phyloP scores from a whole-genome alignment of 2,888 invertebrate genomes.

The Yponomeuta sedellus region DNA sequence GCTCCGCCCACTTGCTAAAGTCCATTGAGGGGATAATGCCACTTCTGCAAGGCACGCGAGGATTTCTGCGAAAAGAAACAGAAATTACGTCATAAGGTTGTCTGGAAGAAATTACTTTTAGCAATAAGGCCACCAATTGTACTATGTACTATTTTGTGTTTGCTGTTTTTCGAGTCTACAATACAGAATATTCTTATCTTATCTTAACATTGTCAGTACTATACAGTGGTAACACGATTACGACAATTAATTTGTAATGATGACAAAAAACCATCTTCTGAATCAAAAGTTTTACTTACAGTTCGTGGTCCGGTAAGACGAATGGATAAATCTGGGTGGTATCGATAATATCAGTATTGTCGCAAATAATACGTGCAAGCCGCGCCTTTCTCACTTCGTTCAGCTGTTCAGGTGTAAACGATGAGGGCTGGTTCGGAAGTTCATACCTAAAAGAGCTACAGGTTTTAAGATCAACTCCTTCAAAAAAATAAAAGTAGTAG shows the following conservation, averaged over 20 bases:
- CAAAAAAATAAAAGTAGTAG: not conserved
- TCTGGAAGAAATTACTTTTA: too few species aligned
- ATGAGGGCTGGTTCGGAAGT: constrained; percentile 92
- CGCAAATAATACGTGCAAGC: constrained; percentile 90
- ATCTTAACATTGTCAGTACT: too few species aligned
- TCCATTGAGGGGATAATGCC: constrained; percentile 92
- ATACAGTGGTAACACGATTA: too few species aligned
- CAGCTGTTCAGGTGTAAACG: constrained; percentile 91
- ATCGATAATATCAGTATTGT: constrained; percentile 94
- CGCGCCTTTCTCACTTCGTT: constrained; percentile 88
- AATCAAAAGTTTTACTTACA: constrained; percentile 78
- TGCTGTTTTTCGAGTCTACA: too few species aligned
- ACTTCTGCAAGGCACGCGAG: constrained; percentile 93
- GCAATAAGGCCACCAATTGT: too few species aligned
- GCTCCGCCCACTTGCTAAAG: constrained; percentile 93
- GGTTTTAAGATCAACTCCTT: not conserved
- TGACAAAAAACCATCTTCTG: too few species aligned
- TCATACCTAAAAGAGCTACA: constrained; percentile 80
- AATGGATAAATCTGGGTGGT: constrained; percentile 94
- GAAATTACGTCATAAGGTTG: too few species aligned
- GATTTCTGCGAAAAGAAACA: constrained; percentile 81
- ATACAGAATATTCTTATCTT: too few species aligned
- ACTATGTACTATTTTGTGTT: too few species aligned
- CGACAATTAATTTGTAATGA: too few species aligned
- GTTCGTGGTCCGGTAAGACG: constrained; percentile 94